Evolutionary conservation across 2,797 vertebrate genomes (phyloP), one percentile per base, ranked within the genome.

Genomic region (Clarias pachynema): DNA sequence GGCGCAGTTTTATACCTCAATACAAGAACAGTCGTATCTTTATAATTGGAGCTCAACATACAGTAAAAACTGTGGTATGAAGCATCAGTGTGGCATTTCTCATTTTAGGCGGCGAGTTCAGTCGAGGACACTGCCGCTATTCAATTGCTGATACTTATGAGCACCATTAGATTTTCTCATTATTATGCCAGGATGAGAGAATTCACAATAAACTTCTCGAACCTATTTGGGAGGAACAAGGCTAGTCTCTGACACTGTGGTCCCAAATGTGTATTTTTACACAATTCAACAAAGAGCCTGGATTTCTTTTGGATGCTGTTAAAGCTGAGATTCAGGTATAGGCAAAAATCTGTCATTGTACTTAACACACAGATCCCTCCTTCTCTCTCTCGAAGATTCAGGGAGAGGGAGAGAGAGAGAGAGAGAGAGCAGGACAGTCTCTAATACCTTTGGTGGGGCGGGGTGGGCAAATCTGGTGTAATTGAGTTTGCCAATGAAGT

Each of bases 401-500:
- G 15, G 18, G 72, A 75, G n/a, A 74, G 22, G 15, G 49, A 57
- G n/a, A 63, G 29, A 77, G 56, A 77, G 53, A 57, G 77, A 62
- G 2, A n/a, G 31, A 63, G 29, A 22, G 34, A 86, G 81, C 53
- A 83, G 63, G 68, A 84, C 78, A 83, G 68, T 73, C 86, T 86
- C 62, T 79, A 89, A 88, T 88, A 84, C 80, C 84, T 86, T 85
- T 81, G 63, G 80, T 24, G 22, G 60, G 60, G 74, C 18, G 26
- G n/a, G 26, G 59, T 18, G 5, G 0, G 78, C 83, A 84, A 88
- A 87, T 84, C 60, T 82, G 85, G 86, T 84, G 78, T 87, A 89
- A 87, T 89, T 90, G 85, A 81, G 40, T 84, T 80, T 84, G 72
- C 83, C 81, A 78, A 86, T 88, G 88, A 88, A 90, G 89, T 89